Evolutionary conservation across 2,797 vertebrate genomes (phyloP).

Genomic region (Enteromius trimaculatus): DNA sequence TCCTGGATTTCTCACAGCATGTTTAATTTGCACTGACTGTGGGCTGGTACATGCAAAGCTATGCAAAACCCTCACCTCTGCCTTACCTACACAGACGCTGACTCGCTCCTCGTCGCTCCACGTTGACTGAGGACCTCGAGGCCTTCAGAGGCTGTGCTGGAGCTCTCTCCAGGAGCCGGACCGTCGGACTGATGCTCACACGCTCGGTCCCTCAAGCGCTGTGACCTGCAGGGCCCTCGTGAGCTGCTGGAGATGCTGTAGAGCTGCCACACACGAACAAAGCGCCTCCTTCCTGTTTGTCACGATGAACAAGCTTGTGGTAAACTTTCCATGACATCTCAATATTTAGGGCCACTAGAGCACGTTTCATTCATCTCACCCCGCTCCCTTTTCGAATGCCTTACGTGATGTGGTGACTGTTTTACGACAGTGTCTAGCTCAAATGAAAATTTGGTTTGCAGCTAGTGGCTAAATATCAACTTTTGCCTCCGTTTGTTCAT

Average conservation of each 20-base stretch:
- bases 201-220: neutral
- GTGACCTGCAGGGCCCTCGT: conserved; percentile 38
- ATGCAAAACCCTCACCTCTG: conserved; percentile 33
- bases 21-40: neutral
- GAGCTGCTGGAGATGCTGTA: conserved; percentile 39
- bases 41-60: neutral
- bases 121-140: neutral
- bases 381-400: neutral
- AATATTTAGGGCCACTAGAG: conserved; percentile 70
- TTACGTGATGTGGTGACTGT: neutral
- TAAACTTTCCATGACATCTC: conserved; percentile 89
- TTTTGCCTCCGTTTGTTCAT: neutral
- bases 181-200: conserved; percentile 1
- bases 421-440: neutral
- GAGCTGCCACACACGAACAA: conserved; percentile 44
- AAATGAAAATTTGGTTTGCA: neutral
- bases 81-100: neutral
- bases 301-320: conserved; percentile 69
- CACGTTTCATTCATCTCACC: conserved; percentile 37
- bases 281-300: conserved; percentile 87
- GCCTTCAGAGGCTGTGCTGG: neutral
- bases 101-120: neutral
- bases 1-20: neutral
- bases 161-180: neutral
- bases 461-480: neutral